Evolutionary conservation across 2,888 invertebrate species (phyloP), one percentile per base, ranked within the genome.

Genomic region (Cenopis cana): DNA sequence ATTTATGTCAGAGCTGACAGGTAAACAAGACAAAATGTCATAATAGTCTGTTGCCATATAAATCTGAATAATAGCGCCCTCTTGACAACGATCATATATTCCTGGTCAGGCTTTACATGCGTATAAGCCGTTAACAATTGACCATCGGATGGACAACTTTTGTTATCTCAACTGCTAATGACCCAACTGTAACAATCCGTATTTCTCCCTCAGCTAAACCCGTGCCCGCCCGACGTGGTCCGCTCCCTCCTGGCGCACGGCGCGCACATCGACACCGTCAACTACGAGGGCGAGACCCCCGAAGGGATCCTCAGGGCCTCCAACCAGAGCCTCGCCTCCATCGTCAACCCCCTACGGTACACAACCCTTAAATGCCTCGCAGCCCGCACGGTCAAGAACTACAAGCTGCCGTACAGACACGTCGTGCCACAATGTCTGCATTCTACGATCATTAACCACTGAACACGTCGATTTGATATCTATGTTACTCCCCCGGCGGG

Each of bases 301-400:
- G 95, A 95, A 76, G 94, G 95, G 75, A 89, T 97, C 75, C 90
- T 97, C 68, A 93, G 94, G 65, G 84, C 90, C 57, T 77, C 81
- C 59, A 94, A 94, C 66, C 96, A 96, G 81, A 92, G 91, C 75
- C 91, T 96, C 67, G 94, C 95, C 76, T 91, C 96, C 78, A 94
- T 96, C 75, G 95, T 97, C 56, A 97, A 97, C 89, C 96, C 96
- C 9, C 93, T 97, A 60, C 95, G 95, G 76, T 97, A 97, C 87
- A 96, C 97, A 57, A 95, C 96, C 73, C 95, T 99, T 77, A 96
- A 97, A 82, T 99, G 98, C 87, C 94, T 98, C 72, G 97, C 98
- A 14, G 98, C 98, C 12, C 94, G 96, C 76, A 96, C 96, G 5
- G 96, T 99, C 69, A 95, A 95, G 84, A 95, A 95, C 86, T 95